Evolutionary conservation across 2,113 vertebrate genomes (phyloP).

Genomic region (Myiozetetes cayanensis): DNA sequence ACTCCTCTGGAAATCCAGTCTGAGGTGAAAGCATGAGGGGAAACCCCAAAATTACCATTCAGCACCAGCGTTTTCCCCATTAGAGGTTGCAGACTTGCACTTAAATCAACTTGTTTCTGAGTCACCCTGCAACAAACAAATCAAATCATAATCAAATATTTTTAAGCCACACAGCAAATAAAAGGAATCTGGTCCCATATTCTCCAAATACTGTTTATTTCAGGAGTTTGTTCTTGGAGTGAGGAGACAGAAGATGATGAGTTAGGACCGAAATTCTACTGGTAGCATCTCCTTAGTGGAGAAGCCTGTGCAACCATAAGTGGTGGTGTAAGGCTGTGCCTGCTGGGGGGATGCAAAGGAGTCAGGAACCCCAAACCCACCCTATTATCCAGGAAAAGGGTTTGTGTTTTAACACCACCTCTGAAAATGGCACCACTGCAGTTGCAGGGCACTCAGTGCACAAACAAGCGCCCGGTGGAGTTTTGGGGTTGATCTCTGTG

Average conservation of each 20-base stretch:
- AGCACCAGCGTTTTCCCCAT: rapidly evolving
- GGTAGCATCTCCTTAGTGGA: background rate
- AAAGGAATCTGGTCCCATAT: no score
- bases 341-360: background rate
- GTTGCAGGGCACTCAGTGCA: background rate
- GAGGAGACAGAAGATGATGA: background rate
- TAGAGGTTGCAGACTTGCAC: background rate
- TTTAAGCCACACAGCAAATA: background rate
- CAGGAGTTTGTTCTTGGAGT: background rate
- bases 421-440: background rate
- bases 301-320: background rate
- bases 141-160: background rate
- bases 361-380: background rate
- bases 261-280: background rate
- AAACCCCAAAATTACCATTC: background rate
- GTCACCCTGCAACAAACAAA: background rate
- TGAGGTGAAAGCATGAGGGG: background rate
- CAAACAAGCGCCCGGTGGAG: background rate
- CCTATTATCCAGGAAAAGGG: background rate
- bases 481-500: background rate
- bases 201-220: background rate
- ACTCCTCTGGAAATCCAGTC: background rate
- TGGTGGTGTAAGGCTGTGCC: background rate
- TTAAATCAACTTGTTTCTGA: background rate
- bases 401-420: background rate